Conservation (phyloP, 1,140 invertebrate species). For the Drosophila eugracilis region DNA sequence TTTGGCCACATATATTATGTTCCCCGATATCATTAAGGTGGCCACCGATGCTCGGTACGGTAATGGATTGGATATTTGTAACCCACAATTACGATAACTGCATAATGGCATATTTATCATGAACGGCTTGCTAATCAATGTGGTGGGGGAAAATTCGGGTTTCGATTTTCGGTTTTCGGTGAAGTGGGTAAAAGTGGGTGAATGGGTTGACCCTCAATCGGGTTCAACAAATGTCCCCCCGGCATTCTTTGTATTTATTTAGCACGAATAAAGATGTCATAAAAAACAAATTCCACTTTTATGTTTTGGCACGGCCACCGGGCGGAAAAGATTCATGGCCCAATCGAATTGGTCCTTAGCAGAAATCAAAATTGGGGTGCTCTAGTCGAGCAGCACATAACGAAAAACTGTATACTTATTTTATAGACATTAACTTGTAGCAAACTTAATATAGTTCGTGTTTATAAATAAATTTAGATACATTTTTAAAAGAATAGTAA, state of each 20-base stretch:
- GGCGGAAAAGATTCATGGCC: constrained; percentile 77
- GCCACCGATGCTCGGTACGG: neutral
- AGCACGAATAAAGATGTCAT: constrained; percentile 79
- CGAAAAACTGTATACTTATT: constrained; percentile 2
- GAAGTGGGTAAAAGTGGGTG: neutral
- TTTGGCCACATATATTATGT: constrained; percentile 17
- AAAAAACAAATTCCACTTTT: constrained; percentile 82
- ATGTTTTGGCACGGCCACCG: constrained; percentile 64
- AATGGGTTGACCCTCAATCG: constrained; percentile 11
- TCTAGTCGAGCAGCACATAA: constrained; percentile 1
- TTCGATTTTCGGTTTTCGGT: neutral
- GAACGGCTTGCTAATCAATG: constrained; percentile 70
- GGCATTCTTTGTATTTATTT: constrained; percentile 80
- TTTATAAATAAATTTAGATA: too few species aligned
- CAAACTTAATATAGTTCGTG: too few species aligned
- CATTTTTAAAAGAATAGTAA: too few species aligned
- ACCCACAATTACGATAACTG: constrained; percentile 69
- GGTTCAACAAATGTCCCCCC: constrained; percentile 55
- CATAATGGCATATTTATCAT: constrained; percentile 77
- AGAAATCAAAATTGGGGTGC: constrained; percentile 27
- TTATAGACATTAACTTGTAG: neutral
- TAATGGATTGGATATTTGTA: constrained; percentile 31
- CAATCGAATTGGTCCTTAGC: constrained; percentile 66
- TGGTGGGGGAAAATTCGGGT: neutral
- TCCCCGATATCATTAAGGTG: constrained; percentile 6